A percentile compares a stretch with the other conserved stretches of the same genome.
These are phyloP conservation scores for Anguilla pacifica DNA, from an alignment of 2,797 vertebrate species.

Conservation along the genomic window DNA sequence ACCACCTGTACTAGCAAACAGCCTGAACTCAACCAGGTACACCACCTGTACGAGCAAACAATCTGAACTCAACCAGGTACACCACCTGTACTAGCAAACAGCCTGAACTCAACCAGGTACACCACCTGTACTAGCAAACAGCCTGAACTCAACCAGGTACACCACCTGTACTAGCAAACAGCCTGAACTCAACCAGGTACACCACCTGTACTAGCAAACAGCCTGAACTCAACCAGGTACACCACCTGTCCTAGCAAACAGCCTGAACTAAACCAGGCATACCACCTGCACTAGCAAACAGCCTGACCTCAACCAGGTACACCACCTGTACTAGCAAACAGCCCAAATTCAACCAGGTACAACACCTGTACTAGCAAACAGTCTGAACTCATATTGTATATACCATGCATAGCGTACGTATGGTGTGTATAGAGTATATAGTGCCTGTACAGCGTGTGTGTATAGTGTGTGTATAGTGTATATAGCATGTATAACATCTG, in stretches of 20 bases:
- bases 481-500: too few species aligned
- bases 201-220: background rate
- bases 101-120: background rate
- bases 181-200: background rate
- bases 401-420: background rate
- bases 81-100: constrained; percentile 78
- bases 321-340: background rate
- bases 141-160: background rate
- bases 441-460: background rate
- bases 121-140: constrained; percentile 74
- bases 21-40: too few species aligned
- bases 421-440: too few species aligned
- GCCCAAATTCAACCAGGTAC: background rate
- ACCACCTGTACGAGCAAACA: too few species aligned
- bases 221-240: background rate
- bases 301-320: background rate
- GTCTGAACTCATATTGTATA: background rate
- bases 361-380: background rate
- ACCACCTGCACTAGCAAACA: background rate
- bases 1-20: too few species aligned
- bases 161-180: background rate
- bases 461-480: background rate
- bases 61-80: too few species aligned
- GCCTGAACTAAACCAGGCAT: background rate
- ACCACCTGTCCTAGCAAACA: background rate